Percentiles rank a stretch among this genome's conserved stretches.
Conservation (phyloP, 2,797 vertebrate genomes). For the Muscicapa striata region DNA sequence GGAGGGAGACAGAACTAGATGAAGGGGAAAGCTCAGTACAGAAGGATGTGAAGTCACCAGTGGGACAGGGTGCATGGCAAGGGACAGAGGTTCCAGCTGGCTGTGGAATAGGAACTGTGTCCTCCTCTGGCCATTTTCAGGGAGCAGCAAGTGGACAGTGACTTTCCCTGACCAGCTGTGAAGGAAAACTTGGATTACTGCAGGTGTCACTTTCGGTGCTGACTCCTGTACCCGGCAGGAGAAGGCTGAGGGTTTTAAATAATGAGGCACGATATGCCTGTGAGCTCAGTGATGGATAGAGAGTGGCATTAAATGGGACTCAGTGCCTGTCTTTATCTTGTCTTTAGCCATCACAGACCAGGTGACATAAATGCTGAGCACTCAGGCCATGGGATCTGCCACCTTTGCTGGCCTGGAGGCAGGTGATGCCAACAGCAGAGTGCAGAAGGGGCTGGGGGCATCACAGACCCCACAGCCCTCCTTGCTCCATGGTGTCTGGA, state of each 20-base stretch:
- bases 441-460: background rate
- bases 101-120: background rate
- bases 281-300: conserved; percentile 19
- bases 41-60: background rate
- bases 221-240: background rate
- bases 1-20: background rate
- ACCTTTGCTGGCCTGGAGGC: background rate
- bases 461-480: background rate
- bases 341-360: background rate
- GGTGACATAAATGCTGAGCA: background rate
- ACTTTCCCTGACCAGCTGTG: background rate
- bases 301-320: conserved; percentile 20
- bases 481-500: background rate
- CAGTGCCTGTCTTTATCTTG: conserved; percentile 6
- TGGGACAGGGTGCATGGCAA: background rate
- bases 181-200: background rate
- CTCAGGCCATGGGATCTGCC: background rate
- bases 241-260: background rate
- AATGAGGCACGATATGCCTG: background rate
- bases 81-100: background rate
- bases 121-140: background rate
- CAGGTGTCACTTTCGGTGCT: background rate
- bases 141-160: background rate
- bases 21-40: background rate
- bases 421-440: background rate